Conservation (phyloP, 2,113 vertebrate species). For the Synodontis membranacea region DNA sequence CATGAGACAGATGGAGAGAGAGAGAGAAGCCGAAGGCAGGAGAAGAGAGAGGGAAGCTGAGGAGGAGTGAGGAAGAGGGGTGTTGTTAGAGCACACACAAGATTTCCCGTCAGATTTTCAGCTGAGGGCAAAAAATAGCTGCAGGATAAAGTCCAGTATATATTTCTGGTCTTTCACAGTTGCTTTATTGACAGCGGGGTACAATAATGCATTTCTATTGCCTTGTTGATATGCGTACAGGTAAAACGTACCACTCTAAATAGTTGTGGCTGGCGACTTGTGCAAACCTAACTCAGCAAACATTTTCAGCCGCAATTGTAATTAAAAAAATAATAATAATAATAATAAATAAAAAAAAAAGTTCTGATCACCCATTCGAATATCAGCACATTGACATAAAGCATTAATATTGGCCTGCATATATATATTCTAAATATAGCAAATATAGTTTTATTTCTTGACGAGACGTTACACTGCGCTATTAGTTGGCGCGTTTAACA, state of each 20-base stretch:
- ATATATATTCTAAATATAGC: slow-evolving; percentile 26
- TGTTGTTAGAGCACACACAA: not conserved
- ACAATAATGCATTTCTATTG: slow-evolving; percentile 60
- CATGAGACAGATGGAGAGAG: slow-evolving; percentile 56
- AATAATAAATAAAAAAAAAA: not conserved
- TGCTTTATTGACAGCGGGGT: slow-evolving; percentile 60
- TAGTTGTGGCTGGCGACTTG: slow-evolving; percentile 6
- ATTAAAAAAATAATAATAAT: too few species aligned
- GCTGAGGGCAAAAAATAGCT: slow-evolving; percentile 12
- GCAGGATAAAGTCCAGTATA: not conserved
- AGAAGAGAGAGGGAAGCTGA: slow-evolving; percentile 22
- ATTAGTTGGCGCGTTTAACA: slow-evolving; percentile 17
- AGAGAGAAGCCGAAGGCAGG: slow-evolving; percentile 30
- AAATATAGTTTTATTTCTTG: slow-evolving; percentile 34
- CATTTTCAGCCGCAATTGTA: slow-evolving; percentile 27
- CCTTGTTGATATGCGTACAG: slow-evolving; percentile 52
- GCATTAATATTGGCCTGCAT: slow-evolving; percentile 54
- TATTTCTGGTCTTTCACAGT: slow-evolving; percentile 33
- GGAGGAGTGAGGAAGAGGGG: slow-evolving; percentile 1
- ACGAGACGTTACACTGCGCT: slow-evolving; percentile 35
- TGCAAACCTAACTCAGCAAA: slow-evolving; percentile 32
- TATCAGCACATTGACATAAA: slow-evolving; percentile 21
- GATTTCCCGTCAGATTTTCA: slow-evolving; percentile 30
- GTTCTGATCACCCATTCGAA: not conserved
- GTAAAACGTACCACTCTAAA: slow-evolving; percentile 46